Evolutionary conservation across 2,113 vertebrate species (phyloP).

Genomic region (Climacteris rufus): DNA sequence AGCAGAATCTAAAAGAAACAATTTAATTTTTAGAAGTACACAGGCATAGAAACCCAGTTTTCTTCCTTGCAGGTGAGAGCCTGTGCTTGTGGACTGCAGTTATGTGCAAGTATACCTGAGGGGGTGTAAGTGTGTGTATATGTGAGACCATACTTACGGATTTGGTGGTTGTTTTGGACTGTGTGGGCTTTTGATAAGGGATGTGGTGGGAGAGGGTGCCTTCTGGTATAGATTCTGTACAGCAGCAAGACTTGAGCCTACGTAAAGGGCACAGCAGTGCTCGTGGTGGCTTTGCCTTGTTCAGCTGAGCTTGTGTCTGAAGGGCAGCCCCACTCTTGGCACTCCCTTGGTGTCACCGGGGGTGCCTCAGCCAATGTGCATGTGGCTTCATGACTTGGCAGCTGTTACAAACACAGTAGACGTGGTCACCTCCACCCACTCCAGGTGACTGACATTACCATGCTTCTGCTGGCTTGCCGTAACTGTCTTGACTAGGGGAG

Average conservation of each 20-base stretch:
- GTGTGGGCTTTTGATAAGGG: background rate
- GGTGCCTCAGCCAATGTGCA: background rate
- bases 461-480: constrained; percentile 45
- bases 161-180: background rate
- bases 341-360: background rate
- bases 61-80: background rate
- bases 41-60: background rate
- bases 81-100: background rate
- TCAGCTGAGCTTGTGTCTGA: background rate
- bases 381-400: background rate
- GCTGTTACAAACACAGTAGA: background rate
- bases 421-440: constrained; percentile 35
- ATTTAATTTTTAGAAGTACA: background rate
- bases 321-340: background rate
- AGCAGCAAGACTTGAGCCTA: background rate
- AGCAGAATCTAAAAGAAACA: background rate
- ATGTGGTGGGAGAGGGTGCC: background rate
- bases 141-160: background rate
- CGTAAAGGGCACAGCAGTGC: background rate
- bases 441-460: background rate
- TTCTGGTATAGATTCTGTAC: background rate
- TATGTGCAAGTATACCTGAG: background rate
- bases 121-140: accelerated
- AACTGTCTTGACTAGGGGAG: constrained; percentile 55
- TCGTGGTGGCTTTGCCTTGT: background rate